Evolutionary conservation across 2,888 invertebrate genomes (phyloP).

Genomic region (Monochamus alternatus): DNA sequence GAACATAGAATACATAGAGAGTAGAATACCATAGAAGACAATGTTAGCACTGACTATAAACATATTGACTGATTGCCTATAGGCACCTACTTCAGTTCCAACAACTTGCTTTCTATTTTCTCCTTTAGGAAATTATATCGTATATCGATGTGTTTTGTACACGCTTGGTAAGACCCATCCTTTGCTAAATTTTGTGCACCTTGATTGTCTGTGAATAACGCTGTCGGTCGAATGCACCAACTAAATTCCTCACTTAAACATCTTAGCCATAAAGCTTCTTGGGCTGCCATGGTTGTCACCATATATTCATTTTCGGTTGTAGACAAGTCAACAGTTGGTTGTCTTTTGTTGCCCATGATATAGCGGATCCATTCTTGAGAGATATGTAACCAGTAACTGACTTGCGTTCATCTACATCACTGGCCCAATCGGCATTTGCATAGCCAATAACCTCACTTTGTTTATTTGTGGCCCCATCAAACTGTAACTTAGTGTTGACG

Average conservation of each 20-base stretch:
- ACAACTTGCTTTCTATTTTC: not conserved
- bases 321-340: slow-evolving; percentile 29
- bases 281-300: slow-evolving; percentile 3
- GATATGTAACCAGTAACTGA: slow-evolving; percentile 38
- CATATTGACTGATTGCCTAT: not conserved
- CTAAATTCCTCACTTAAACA: slow-evolving; percentile 27
- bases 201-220: slow-evolving; percentile 1
- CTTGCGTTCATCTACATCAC: not conserved
- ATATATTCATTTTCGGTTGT: slow-evolving; percentile 1
- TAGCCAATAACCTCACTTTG: slow-evolving; percentile 30
- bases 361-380: slow-evolving; percentile 25
- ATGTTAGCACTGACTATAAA: too few relatives aligned
- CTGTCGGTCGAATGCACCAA: not conserved
- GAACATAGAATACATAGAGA: too few relatives aligned
- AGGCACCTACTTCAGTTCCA: not conserved
- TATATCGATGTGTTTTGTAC: not conserved
- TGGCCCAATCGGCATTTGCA: slow-evolving; percentile 38
- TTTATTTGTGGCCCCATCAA: not conserved
- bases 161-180: not conserved
- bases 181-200: slow-evolving; percentile 14
- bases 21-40: too few relatives aligned
- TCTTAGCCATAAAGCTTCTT: slow-evolving; percentile 37
- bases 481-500: not conserved
- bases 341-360: slow-evolving; percentile 34
- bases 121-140: not conserved